phyloP scores from a whole-genome alignment of 2,113 vertebrate genomes.

The Lathamus discolor region DNA sequence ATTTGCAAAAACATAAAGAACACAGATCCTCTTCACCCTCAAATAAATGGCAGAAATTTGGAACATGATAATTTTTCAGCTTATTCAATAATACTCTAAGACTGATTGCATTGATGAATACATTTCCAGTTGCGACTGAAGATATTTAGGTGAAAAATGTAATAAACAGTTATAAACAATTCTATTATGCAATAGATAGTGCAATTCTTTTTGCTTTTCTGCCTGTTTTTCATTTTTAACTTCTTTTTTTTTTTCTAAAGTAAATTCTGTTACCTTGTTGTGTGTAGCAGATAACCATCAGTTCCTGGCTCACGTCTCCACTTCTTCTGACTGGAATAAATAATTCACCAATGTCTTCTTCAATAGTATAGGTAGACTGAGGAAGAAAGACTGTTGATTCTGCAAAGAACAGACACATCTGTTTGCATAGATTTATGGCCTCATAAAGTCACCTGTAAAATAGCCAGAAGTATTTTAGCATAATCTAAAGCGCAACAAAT shows the following conservation, averaged over 20 bases:
- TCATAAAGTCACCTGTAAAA: neutral
- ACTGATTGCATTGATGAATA: neutral
- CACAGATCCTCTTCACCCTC: neutral
- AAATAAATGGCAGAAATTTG: neutral
- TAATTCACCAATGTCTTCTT: slow-evolving; percentile 90
- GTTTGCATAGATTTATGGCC: neutral
- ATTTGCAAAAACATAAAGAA: neutral
- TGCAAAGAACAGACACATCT: slow-evolving; percentile 58
- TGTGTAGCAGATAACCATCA: slow-evolving; percentile 93
- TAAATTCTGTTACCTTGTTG: slow-evolving; percentile 82
- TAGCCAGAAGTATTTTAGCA: neutral
- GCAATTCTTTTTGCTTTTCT: neutral
- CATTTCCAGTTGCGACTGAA: neutral
- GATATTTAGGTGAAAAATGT: neutral
- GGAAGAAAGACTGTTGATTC: slow-evolving; percentile 93
- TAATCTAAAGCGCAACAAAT: neutral
- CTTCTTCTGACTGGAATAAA: slow-evolving; percentile 88
- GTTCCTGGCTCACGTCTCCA: slow-evolving; percentile 88
- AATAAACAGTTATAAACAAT: neutral
- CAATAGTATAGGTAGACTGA: slow-evolving; percentile 78
- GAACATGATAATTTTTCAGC: neutral
- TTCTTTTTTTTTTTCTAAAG: neutral
- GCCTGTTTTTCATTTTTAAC: neutral
- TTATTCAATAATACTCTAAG: neutral
- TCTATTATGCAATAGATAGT: neutral